Percentiles rank a stretch among this genome's conserved stretches.
phyloP scores from a whole-genome alignment of 2,113 vertebrate species.

The Psettodes erumei region DNA sequence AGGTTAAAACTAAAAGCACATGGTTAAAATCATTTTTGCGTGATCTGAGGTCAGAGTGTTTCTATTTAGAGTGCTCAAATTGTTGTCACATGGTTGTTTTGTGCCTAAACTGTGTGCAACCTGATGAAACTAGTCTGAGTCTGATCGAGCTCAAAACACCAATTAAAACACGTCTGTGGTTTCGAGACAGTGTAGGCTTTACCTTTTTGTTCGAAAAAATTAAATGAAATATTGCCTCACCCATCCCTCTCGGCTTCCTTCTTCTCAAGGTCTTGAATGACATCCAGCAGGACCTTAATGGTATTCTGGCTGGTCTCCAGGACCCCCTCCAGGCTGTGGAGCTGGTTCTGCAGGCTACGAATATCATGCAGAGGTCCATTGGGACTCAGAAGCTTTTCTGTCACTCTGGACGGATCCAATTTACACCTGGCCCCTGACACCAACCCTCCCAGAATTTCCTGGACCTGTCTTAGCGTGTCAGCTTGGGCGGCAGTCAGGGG shows the following conservation, averaged over 20 bases:
- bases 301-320: constrained; percentile 92
- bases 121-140: background rate
- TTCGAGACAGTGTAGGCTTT: background rate
- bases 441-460: constrained; percentile 86
- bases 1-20: background rate
- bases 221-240: constrained; percentile 79
- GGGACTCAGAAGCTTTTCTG: constrained; percentile 74
- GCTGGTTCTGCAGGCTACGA: constrained; percentile 85
- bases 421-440: constrained; percentile 84
- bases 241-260: constrained; percentile 89
- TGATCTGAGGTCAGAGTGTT: background rate
- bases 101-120: background rate
- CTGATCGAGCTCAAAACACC: constrained; percentile 2
- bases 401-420: constrained; percentile 74
- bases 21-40: background rate
- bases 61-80: background rate
- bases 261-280: constrained; percentile 93
- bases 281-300: constrained; percentile 89
- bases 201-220: constrained; percentile 12
- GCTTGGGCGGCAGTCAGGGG: constrained; percentile 74
- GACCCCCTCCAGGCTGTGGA: constrained; percentile 89
- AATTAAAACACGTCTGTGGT: constrained; percentile 6
- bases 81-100: background rate
- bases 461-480: constrained; percentile 82
- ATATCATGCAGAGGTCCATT: constrained; percentile 80